Base-by-base conservation (phyloP, 2,797 vertebrate genomes). In the Bucorvus abyssinicus region DNA sequence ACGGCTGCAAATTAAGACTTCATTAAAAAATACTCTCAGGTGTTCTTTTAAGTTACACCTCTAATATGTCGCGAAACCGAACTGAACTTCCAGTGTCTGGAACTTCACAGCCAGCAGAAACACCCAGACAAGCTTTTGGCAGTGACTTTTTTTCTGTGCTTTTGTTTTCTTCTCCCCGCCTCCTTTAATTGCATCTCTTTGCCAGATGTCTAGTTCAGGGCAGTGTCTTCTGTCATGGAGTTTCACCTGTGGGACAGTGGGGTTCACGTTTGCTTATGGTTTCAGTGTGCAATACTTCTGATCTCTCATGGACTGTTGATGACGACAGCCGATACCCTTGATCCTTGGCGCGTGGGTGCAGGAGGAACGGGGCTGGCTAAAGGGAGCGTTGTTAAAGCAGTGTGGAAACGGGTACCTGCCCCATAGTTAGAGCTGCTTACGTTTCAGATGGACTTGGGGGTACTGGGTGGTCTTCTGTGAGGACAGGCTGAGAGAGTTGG, bases 161-260 rank as follows among this genome's bases (percentile, higher is more conserved):
- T 18, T 27, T 45, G 24, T 20, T 32, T 32, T 44, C 32, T 64
- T 32, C 40, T 16, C 45, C 3, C 38, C 38, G 10, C 10, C 40
- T 12, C 45, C 3, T 84, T 67, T 55, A 55, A 21, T 52, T 55
- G 2, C 10, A 17, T 52, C 8, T 87, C 12, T 71, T 56, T 67
- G 49, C 49, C 73, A 57, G 59, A 26, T 49, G 12, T 71, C 22
- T 40, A 4, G 3, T 50, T 74, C 7, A 61, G 29, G 57, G 38
- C 78, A 38, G 5, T 7, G 9, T n/a, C 7, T 73, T 29, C 18
- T 34, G 0, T 27, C 2, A 0, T 6, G 34, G 34, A 38, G 10
- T 57, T 90, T 36, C 19, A 34, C 44, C 42, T 89, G 42, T 36
- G 57, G 80, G 64, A 59, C 14, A 14, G 8, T 3, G 42, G 34